Evolutionary conservation across 2,888 invertebrate genomes (phyloP).

Genomic region (Polyommatus icarus): DNA sequence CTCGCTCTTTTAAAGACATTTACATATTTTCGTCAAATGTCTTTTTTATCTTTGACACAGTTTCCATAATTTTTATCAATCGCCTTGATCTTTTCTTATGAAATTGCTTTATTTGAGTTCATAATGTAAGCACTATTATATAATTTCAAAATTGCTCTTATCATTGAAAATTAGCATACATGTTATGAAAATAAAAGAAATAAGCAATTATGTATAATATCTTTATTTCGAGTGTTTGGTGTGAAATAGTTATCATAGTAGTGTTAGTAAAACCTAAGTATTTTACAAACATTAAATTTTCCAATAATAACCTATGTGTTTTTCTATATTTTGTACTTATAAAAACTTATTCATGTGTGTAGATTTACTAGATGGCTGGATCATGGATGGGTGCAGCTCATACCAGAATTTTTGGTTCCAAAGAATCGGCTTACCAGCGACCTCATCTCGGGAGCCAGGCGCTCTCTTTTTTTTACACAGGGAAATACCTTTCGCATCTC

Average conservation of each 20-base stretch:
- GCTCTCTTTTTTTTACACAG: no score
- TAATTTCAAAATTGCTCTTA: neutral
- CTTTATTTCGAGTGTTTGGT: neutral
- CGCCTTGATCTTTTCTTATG: neutral
- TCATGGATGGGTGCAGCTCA: no score
- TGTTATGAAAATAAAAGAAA: neutral
- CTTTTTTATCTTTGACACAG: neutral
- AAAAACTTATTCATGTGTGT: neutral
- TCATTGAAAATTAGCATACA: neutral
- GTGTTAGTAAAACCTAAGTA: neutral
- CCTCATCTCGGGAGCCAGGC: no score
- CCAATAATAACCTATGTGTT: neutral
- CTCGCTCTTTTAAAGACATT: neutral
- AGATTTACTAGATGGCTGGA: neutral
- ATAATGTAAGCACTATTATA: neutral
- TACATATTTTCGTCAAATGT: constrained; percentile 15
- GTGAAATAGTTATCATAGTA: neutral
- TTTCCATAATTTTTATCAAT: constrained; percentile 9
- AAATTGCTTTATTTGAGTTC: neutral
- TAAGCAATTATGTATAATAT: neutral
- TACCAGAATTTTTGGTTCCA: no score
- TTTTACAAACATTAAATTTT: neutral
- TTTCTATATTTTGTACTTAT: neutral
- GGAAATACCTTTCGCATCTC: no score
- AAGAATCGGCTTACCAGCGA: no score